phyloP scores from a whole-genome alignment of 2,888 invertebrate genomes.

The Chymomyza procnemis region DNA sequence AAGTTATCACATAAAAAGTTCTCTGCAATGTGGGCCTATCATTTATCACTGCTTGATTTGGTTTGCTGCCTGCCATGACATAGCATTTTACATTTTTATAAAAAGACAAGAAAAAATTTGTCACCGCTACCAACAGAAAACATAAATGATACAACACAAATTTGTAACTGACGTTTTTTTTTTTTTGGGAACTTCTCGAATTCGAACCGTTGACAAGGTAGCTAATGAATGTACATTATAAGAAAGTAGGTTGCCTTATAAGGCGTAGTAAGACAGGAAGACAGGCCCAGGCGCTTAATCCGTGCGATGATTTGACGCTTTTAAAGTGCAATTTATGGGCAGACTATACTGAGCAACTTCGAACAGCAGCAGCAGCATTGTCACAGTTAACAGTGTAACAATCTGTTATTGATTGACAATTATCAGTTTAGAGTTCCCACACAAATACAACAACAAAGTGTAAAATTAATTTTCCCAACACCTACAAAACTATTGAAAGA shows the following conservation, averaged over 20 bases:
- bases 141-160: constrained; percentile 63
- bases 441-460: background rate
- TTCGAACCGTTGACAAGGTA: constrained; percentile 21
- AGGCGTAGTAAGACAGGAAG: background rate
- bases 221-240: constrained; percentile 49
- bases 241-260: constrained; percentile 21
- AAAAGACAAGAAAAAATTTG: constrained; percentile 48
- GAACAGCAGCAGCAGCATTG: background rate
- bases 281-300: constrained; percentile 33
- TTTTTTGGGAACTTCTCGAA: constrained; percentile 15
- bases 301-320: constrained; percentile 64
- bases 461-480: constrained; percentile 49
- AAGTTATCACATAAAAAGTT: background rate
- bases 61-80: constrained; percentile 34
- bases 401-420: background rate
- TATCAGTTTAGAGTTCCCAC: background rate
- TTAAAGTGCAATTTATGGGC: constrained; percentile 39
- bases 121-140: constrained; percentile 31
- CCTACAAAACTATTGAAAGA: constrained; percentile 46
- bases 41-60: constrained; percentile 39
- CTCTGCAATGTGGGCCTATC: background rate
- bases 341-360: background rate
- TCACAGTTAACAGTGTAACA: background rate
- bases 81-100: constrained; percentile 29
- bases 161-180: background rate